Conservation (phyloP, 1,140 invertebrate species). For the Pissodes strobi region DNA sequence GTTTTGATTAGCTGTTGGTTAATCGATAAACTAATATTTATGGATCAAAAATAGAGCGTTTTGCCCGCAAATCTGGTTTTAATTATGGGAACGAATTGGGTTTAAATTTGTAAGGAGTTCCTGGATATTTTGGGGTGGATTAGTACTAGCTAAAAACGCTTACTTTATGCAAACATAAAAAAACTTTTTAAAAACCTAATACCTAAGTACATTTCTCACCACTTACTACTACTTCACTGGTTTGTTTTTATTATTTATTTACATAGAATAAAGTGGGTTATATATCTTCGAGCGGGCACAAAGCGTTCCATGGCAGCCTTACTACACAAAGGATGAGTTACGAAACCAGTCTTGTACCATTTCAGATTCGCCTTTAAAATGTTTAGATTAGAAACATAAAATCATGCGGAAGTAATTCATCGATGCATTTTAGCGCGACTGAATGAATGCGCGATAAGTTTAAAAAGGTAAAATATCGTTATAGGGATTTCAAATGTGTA, state of each 20-base stretch:
- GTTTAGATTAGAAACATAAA: conserved; percentile 16
- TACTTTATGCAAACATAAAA: too few relatives aligned
- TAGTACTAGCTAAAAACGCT: too few relatives aligned
- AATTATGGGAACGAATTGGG: too few relatives aligned
- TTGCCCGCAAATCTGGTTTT: too few relatives aligned
- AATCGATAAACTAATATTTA: too few relatives aligned
- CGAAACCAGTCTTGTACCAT: conserved; percentile 9
- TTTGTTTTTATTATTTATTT: neutral
- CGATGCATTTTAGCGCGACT: too few relatives aligned
- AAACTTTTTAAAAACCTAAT: neutral
- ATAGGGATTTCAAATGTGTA: neutral
- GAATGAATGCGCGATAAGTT: too few relatives aligned
- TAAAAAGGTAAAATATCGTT: too few relatives aligned
- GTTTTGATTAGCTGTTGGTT: too few relatives aligned
- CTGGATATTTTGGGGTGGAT: too few relatives aligned
- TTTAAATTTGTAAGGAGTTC: too few relatives aligned
- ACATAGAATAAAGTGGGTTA: neutral
- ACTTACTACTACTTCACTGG: neutral
- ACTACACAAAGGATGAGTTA: conserved; percentile 1
- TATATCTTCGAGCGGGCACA: neutral
- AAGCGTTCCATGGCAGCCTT: neutral
- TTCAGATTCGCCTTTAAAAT: conserved; percentile 13
- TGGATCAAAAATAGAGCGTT: too few relatives aligned
- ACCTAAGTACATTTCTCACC: neutral
- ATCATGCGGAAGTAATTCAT: conserved; percentile 15